Conservation (phyloP, 2,888 invertebrate species). For the Rugalucina vietnamica region DNA sequence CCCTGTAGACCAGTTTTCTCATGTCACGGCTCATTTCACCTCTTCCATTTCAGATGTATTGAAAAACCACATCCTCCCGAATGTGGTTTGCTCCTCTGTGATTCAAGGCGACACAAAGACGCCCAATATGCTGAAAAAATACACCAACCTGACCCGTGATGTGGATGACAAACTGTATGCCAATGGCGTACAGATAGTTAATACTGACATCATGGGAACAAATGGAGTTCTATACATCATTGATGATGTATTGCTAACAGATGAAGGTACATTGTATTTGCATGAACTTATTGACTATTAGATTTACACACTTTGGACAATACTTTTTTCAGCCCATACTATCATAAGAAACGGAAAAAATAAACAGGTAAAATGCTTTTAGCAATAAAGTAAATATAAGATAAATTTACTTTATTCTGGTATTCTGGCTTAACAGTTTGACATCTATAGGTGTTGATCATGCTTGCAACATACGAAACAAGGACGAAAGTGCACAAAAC, state of each 20-base stretch:
- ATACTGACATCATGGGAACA: constrained; percentile 87
- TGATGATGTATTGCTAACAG: constrained; percentile 88
- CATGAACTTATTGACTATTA: neutral
- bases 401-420: too few relatives aligned
- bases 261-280: constrained; percentile 84
- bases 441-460: too few relatives aligned
- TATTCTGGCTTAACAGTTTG: too few relatives aligned
- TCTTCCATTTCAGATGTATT: constrained; percentile 87
- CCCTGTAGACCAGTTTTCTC: too few relatives aligned
- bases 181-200: constrained; percentile 86
- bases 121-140: constrained; percentile 85
- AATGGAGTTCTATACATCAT: constrained; percentile 91
- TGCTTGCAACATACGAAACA: too few relatives aligned
- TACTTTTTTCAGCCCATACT: too few relatives aligned
- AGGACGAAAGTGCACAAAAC: too few relatives aligned
- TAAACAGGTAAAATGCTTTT: too few relatives aligned
- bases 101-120: constrained; percentile 86
- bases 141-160: constrained; percentile 85
- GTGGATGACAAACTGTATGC: constrained; percentile 86
- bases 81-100: constrained; percentile 87
- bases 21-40: too few relatives aligned
- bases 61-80: constrained; percentile 88
- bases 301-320: too few relatives aligned
- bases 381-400: too few relatives aligned
- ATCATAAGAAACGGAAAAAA: too few relatives aligned